Conservation (phyloP, 2,797 vertebrate species). For the Siniperca undulata region DNA sequence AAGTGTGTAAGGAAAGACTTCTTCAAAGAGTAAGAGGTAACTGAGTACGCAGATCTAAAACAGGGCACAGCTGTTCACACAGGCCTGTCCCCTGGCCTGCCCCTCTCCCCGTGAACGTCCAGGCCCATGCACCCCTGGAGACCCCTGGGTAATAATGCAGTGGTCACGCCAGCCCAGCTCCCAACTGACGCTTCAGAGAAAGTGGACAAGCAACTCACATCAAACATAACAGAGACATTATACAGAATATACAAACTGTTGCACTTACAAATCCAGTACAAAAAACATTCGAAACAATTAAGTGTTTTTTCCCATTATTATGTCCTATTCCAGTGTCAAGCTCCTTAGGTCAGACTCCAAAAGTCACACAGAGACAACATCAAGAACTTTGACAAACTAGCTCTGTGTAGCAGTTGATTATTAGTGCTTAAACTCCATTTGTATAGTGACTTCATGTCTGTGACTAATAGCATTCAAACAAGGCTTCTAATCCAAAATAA, state of each 20-base stretch:
- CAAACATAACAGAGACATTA: conserved; percentile 45
- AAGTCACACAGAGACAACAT: conserved; percentile 23
- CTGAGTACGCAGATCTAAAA: conserved; percentile 83
- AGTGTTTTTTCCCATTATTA: not conserved
- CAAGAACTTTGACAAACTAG: conserved; percentile 7
- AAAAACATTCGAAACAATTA: conserved; percentile 2
- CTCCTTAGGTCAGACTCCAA: conserved; percentile 31
- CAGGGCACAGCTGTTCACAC: conserved; percentile 86
- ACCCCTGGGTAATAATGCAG: conserved; percentile 76
- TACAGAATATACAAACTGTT: conserved; percentile 16
- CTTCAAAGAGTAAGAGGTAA: conserved; percentile 85
- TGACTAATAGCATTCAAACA: conserved; percentile 14
- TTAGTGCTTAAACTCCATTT: not conserved
- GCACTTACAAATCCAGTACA: conserved; percentile 11
- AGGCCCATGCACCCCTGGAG: conserved; percentile 75
- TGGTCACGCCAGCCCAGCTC: conserved; percentile 74
- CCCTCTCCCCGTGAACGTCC: conserved; percentile 72
- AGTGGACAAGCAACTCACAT: conserved; percentile 53
- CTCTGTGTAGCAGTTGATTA: conserved; percentile 16
- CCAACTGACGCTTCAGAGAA: conserved; percentile 67
- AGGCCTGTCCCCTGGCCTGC: conserved; percentile 75
- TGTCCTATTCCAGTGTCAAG: conserved; percentile 36
- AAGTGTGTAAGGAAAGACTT: conserved; percentile 83
- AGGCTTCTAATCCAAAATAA: conserved; percentile 20
- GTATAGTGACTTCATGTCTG: conserved; percentile 9